phyloP scores from a whole-genome alignment of 2,113 vertebrate species.

The Puntigrus tetrazona region DNA sequence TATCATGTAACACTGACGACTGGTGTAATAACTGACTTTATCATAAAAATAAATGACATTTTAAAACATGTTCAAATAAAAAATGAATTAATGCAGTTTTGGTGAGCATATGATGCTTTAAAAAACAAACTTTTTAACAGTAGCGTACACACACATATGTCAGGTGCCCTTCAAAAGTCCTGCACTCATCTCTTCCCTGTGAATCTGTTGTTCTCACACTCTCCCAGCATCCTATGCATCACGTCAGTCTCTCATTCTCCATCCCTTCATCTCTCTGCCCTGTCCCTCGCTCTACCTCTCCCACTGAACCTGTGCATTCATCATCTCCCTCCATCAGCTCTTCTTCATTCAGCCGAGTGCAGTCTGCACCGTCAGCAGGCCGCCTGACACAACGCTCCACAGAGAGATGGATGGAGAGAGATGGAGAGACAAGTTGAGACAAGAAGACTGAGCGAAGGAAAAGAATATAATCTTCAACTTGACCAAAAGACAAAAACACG shows the following conservation, averaged over 20 bases:
- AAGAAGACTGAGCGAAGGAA: slow-evolving; percentile 27
- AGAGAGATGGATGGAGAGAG: slow-evolving; percentile 20
- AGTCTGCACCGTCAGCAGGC: slow-evolving; percentile 66
- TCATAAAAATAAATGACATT: too few relatives aligned
- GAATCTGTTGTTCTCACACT: background rate
- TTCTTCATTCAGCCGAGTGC: slow-evolving; percentile 62
- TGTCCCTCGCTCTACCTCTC: slow-evolving; percentile 48
- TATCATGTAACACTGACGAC: background rate
- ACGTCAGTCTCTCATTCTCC: slow-evolving; percentile 3
- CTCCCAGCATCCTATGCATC: background rate
- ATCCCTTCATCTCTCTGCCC: slow-evolving; percentile 32
- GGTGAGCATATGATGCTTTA: background rate
- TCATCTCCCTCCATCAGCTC: slow-evolving; percentile 62
- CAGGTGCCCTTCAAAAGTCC: slow-evolving; percentile 27
- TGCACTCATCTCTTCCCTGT: slow-evolving; percentile 5
- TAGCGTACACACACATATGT: background rate
- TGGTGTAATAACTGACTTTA: background rate
- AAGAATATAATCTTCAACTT: slow-evolving; percentile 8
- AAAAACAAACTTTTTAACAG: background rate
- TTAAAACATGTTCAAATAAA: background rate
- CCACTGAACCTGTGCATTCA: slow-evolving; percentile 60
- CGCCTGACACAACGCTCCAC: slow-evolving; percentile 45
- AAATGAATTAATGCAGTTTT: background rate
- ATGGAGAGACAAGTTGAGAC: slow-evolving; percentile 28
- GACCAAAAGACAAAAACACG: slow-evolving; percentile 47